Base-by-base conservation (phyloP, 2,113 vertebrate species). In the Apaloderma vittatum region DNA sequence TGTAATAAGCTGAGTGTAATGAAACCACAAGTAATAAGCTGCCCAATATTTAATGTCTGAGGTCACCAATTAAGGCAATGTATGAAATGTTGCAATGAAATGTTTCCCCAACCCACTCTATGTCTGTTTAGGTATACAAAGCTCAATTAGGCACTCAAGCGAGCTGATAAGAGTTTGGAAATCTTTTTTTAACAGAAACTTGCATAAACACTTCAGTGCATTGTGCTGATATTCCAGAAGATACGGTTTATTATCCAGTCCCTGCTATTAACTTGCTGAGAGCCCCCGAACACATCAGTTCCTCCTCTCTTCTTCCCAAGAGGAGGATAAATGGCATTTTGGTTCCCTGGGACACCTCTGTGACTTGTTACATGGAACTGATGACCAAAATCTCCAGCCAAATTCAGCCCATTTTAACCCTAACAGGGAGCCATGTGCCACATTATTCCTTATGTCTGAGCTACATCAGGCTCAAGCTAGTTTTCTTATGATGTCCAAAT, bases 31-130 rank as follows among this genome's bases (percentile, higher is more conserved):
- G 52, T 58, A 94, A 66, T 89, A 84, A 49, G 46, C 65, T 92
- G 80, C 52, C 87, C 63, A 43, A 75, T 83, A 55, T 77, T 95
- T 86, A 91, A 71, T 66, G 82, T 83, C 61, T 87, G 66, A 86
- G 49, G 30, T 73, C 86, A 36, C 43, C 63, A 92, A 30, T 87
- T 86, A 92, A 90, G 26, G 26, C 27, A 71, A 54, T 20, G 37
- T 29, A 83, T 55, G 75, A 88, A 92, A 73, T 3, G 1, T 73
- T 65, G 67, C 66, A 90, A 74, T 74, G 6, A 95, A 88, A 90
- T 40, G 34, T 84, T 92, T 88, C 67, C 51, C 34, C 43, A 71
- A 26, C 6, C 11, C 67, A 77, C 15, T 15, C 32, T 43, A 63
- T 26, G 23, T 80, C 63, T 59, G 23, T 71, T 84, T 77, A 48